Conservation (phyloP, 2,888 invertebrate species). For the Caenorhabditis sp. region DNA sequence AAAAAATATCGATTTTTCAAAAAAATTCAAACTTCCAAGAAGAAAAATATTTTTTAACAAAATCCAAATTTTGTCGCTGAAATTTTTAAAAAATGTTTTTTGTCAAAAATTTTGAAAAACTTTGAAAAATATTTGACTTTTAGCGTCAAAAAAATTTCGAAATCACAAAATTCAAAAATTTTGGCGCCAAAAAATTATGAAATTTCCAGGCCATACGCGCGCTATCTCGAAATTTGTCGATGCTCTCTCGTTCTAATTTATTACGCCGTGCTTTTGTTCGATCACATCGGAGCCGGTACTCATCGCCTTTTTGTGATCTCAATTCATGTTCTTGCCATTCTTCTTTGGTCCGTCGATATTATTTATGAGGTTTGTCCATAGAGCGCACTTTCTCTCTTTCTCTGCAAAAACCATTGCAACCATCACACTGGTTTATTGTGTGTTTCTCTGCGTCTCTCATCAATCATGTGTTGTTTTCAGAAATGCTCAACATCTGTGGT, state of each 20-base stretch:
- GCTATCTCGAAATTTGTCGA: conserved; percentile 59
- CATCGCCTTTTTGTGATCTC: conserved; percentile 62
- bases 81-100: too few species aligned
- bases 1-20: too few species aligned
- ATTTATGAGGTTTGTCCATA: conserved; percentile 39
- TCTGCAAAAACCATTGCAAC: too few species aligned
- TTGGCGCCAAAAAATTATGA: not conserved
- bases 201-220: conserved; percentile 62
- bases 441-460: too few species aligned
- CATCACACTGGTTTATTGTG: too few species aligned
- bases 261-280: conserved; percentile 54
- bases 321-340: conserved; percentile 41
- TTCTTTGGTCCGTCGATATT: conserved; percentile 28
- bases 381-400: not conserved
- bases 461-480: not conserved
- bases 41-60: too few species aligned
- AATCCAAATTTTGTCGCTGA: too few species aligned
- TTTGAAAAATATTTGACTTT: not conserved
- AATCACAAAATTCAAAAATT: too few species aligned
- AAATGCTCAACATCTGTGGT: not conserved
- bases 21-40: too few species aligned
- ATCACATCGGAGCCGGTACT: conserved; percentile 59
- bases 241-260: conserved; percentile 60
- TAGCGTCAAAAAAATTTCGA: too few species aligned
- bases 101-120: too few species aligned